phyloP scores from a whole-genome alignment of 2,888 invertebrate genomes.

The Chesias legatella region DNA sequence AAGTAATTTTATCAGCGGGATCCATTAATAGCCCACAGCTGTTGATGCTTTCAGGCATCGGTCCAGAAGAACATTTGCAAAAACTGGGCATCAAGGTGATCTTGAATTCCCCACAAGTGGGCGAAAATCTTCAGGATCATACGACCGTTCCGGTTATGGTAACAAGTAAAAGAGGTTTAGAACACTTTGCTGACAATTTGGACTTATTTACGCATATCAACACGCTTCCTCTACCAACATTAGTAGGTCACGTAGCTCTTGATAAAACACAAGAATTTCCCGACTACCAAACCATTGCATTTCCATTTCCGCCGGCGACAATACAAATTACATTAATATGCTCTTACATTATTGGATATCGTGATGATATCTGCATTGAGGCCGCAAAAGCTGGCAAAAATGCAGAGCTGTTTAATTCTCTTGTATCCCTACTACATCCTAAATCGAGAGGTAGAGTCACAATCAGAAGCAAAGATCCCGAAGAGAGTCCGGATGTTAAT shows the following conservation, averaged over 20 bases:
- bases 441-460: constrained; percentile 13
- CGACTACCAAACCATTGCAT: constrained; percentile 34
- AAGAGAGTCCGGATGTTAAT: constrained; percentile 48
- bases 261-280: constrained; percentile 32
- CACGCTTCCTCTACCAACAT: constrained; percentile 5
- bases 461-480: constrained; percentile 78
- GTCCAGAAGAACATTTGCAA: constrained; percentile 44
- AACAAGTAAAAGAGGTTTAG: constrained; percentile 3
- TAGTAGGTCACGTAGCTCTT: constrained; percentile 26
- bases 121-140: constrained; percentile 61
- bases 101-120: constrained; percentile 48
- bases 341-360: constrained; percentile 3
- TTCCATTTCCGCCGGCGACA: constrained; percentile 10
- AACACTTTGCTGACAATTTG: constrained; percentile 16
- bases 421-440: constrained; percentile 7
- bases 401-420: not conserved
- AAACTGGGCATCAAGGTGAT: constrained; percentile 42
- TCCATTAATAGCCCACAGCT: constrained; percentile 57
- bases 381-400: not conserved
- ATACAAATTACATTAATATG: constrained; percentile 5
- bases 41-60: constrained; percentile 61
- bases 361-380: not conserved
- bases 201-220: constrained; percentile 25
- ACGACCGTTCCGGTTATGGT: constrained; percentile 8
- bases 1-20: constrained; percentile 59